Conservation (phyloP, 1,140 invertebrate genomes). For the Mamestra configurata region DNA sequence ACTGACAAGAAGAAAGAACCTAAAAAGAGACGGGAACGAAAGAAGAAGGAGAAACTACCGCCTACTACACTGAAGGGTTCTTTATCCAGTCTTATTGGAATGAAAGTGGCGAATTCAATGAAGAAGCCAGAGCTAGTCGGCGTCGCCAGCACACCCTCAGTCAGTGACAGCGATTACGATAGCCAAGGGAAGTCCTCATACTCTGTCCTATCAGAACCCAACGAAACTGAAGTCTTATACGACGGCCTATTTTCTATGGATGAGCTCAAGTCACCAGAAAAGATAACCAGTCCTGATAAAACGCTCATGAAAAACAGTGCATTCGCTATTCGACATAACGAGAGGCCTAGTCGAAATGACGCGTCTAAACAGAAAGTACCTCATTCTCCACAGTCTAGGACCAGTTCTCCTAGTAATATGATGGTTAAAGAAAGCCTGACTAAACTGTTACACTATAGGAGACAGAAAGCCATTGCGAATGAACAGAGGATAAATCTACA, state of each 20-base stretch:
- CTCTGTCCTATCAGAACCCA: constrained; percentile 66
- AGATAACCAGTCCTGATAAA: constrained; percentile 46
- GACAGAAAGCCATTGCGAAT: constrained; percentile 55
- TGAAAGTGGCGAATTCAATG: constrained; percentile 65
- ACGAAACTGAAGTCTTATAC: constrained; percentile 70
- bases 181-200: constrained; percentile 76
- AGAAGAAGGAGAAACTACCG: constrained; percentile 60
- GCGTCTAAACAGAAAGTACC: neutral
- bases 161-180: constrained; percentile 74
- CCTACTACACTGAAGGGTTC: constrained; percentile 42
- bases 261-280: constrained; percentile 71
- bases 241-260: constrained; percentile 79
- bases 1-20: constrained; percentile 48
- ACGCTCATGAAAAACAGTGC: constrained; percentile 7
- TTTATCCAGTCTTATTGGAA: constrained; percentile 71
- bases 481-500: constrained; percentile 19
- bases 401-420: constrained; percentile 3
- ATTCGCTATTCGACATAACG: neutral
- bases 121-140: constrained; percentile 25
- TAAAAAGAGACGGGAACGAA: constrained; percentile 50
- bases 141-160: constrained; percentile 25
- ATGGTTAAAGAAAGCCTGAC: constrained; percentile 70
- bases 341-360: neutral
- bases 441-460: constrained; percentile 71
- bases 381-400: neutral